These are phyloP conservation scores for Ailuropoda melanoleuca DNA, from an alignment of 2,113 vertebrate genomes.

Conservation along the genomic window DNA sequence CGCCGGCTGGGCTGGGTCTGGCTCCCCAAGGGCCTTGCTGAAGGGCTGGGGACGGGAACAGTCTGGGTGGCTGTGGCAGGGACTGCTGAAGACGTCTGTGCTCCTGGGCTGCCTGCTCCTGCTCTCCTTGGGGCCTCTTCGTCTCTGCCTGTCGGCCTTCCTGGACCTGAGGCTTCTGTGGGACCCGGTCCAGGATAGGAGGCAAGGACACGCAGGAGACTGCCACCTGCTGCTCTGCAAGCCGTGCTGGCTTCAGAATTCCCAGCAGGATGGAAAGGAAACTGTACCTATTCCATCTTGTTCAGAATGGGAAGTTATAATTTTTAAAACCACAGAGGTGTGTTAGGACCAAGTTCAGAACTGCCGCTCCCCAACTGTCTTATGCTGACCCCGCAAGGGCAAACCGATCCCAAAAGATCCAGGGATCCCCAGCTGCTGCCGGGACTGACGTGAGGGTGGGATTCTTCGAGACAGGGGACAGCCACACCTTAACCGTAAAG, in stretches of 20 bases:
- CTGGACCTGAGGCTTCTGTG: background rate
- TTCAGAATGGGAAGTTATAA: background rate
- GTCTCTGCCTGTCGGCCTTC: background rate
- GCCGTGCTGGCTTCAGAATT: rapidly evolving
- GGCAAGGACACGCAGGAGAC: background rate
- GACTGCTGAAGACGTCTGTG: no score
- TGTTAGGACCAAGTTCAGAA: background rate
- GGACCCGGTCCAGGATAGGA: background rate
- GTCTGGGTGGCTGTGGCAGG: background rate
- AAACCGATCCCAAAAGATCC: rapidly evolving
- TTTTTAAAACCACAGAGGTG: background rate
- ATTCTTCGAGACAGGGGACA: background rate
- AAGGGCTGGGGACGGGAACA: background rate
- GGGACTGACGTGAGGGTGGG: no score
- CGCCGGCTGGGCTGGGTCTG: background rate
- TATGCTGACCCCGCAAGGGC: background rate
- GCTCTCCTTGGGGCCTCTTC: background rate
- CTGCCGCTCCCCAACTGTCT: background rate
- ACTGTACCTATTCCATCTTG: background rate
- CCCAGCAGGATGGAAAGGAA: background rate
- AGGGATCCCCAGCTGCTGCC: no score
- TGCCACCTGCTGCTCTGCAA: no score
- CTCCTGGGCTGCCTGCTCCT: no score
- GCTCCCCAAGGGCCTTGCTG: background rate
- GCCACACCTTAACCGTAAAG: no score